Evolutionary conservation across 2,888 invertebrate genomes (phyloP).

Genomic region (Cryptosula pallasiana): DNA sequence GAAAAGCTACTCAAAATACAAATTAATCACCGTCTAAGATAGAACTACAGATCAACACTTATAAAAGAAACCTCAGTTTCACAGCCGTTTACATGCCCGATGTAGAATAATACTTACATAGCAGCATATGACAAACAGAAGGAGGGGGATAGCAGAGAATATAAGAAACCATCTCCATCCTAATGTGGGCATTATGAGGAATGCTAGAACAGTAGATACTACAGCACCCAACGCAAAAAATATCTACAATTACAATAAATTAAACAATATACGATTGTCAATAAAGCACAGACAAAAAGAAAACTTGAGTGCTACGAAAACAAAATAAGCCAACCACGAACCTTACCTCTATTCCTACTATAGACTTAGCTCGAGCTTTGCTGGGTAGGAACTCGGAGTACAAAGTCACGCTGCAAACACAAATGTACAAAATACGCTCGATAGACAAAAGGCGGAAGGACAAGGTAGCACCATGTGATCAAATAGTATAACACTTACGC

Average conservation of each 20-base stretch:
- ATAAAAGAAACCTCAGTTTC: no score
- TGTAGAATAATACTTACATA: conserved; percentile 54
- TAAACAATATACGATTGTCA: background rate
- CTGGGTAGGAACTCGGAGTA: conserved; percentile 94
- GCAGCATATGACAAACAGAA: conserved; percentile 64
- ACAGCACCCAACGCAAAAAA: conserved; percentile 96
- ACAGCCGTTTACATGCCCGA: no score
- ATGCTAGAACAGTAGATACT: conserved; percentile 81
- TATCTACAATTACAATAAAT: conserved; percentile 35
- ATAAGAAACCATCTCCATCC: conserved; percentile 87
- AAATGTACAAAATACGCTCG: no score
- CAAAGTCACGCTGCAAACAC: conserved; percentile 72
- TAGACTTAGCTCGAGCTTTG: conserved; percentile 88
- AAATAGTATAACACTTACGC: no score
- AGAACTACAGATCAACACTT: no score
- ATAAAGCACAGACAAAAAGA: background rate
- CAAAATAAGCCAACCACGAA: background rate
- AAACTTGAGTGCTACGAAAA: background rate
- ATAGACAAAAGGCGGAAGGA: background rate
- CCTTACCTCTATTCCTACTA: conserved; percentile 86
- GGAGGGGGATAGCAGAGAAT: conserved; percentile 81
- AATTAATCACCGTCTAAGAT: no score
- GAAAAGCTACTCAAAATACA: no score
- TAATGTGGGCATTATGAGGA: conserved; percentile 82
- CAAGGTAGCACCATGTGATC: no score